Base-by-base conservation (phyloP, 1,140 invertebrate genomes). In the Bombus confusus region DNA sequence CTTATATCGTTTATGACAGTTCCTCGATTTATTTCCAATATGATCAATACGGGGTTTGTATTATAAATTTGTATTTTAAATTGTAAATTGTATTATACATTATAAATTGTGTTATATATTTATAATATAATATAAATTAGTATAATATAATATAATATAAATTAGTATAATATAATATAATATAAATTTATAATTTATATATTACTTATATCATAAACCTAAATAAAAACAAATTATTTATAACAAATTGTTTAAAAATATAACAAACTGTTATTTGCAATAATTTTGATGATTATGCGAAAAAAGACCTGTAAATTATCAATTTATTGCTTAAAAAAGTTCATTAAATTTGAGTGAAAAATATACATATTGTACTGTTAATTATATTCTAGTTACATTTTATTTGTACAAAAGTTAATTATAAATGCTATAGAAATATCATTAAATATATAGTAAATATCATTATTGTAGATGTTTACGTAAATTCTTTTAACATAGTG, bases 11-110 rank as follows among this genome's bases (percentile, higher is more conserved):
- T 59, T 43, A 5, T 79, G 47, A 59, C 66, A 79, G 68, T 31
- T 74, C 10, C 0, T 28, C 52, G 25, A 57, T 74, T 34, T 83
- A 37, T n/a, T 52, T 69, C n/a, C 52, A 88, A 80, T 83, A 91
- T 91, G 91, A 91, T 91, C 34, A 91, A 91, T 41, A 90, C 91
- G 52, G 91, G 91, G 91, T 91, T 82, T 37, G 86, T 69, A 76
- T 39, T 25, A 22, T 52, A 34, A 73, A 59, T 76, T 31, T 10
- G 6, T n/a, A n/a, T 13, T 12, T 62, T n/a, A 13, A 62, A n/a
- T 62, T 13, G 13, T n/a, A 62, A 62, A 62, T 62, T 62, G 3
- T 28, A 31, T 15, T 31, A 12, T 15, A 64, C n/a, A 12, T 64
- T 64, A n/a, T 31, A 52, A 52, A 52, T 52, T 52, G 47, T 52